phyloP scores from a whole-genome alignment of 2,113 vertebrate genomes.

The Puffinus mauretanicus region DNA sequence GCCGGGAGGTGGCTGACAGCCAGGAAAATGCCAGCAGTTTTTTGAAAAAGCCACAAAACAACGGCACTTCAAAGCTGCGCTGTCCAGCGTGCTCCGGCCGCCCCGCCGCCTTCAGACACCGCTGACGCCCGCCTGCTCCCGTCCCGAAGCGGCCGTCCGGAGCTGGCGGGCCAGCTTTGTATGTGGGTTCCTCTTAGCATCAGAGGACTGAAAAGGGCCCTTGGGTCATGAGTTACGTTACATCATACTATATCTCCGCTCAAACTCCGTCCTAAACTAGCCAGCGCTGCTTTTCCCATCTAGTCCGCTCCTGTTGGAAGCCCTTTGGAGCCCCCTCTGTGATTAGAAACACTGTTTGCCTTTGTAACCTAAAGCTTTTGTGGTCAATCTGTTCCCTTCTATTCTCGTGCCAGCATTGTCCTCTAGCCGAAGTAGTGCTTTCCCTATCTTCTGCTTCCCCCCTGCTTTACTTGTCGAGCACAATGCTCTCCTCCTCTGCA shows the following conservation, averaged over 20 bases:
- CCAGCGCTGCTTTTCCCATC: conserved; percentile 60
- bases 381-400: conserved; percentile 54
- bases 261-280: conserved; percentile 28
- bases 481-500: conserved; percentile 6
- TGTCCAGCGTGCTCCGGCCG: conserved; percentile 32
- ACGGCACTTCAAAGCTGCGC: conserved; percentile 37
- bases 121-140: not conserved
- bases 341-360: conserved; percentile 62
- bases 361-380: conserved; percentile 68
- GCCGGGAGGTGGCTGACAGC: conserved; percentile 29
- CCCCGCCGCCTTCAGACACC: not conserved
- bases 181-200: conserved; percentile 45
- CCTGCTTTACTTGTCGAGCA: not conserved
- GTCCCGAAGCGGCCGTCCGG: not conserved
- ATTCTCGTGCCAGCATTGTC: conserved; percentile 62
- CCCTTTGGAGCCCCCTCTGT: conserved; percentile 50
- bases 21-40: conserved; percentile 54
- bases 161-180: not conserved
- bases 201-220: conserved; percentile 50
- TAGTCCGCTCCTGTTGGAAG: conserved; percentile 57
- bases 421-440: conserved; percentile 31
- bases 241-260: conserved; percentile 53
- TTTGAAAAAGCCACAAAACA: conserved; percentile 41
- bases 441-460: conserved; percentile 55
- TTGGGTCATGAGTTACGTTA: conserved; percentile 60